Conservation (phyloP, 2,888 invertebrate genomes). For the Poecilus cupreus region DNA sequence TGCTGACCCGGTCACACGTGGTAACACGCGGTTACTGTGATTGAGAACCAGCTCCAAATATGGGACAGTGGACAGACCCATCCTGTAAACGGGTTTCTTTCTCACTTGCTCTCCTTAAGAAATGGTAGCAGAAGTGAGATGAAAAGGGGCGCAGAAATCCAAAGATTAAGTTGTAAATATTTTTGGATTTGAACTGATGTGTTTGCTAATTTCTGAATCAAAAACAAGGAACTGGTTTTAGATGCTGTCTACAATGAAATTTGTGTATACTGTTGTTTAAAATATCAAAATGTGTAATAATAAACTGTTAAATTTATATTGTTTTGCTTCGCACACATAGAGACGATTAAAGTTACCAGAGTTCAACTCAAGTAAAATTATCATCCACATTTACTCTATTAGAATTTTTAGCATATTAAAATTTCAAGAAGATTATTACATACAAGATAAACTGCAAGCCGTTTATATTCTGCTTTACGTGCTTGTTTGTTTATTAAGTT, state of each 20-base stretch:
- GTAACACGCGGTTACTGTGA: constrained; percentile 8
- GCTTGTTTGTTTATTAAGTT: constrained; percentile 27
- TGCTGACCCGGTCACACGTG: constrained; percentile 33
- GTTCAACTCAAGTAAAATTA: too few species aligned
- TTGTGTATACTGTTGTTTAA: too few species aligned
- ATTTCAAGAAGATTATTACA: constrained; percentile 11
- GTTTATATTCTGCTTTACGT: constrained; percentile 13
- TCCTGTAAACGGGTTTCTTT: not conserved
- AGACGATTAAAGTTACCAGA: not conserved
- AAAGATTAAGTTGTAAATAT: not conserved
- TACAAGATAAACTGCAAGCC: not conserved
- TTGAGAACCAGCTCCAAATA: constrained; percentile 33
- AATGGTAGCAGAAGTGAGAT: not conserved
- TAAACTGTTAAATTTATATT: constrained; percentile 8
- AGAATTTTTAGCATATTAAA: constrained; percentile 17
- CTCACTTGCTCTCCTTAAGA: not conserved
- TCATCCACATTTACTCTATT: constrained; percentile 18
- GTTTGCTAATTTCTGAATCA: not conserved
- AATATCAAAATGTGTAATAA: too few species aligned
- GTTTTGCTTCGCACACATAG: not conserved
- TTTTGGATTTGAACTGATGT: not conserved
- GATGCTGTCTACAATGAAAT: too few species aligned
- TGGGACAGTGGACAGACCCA: constrained; percentile 10
- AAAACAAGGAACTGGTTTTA: too few species aligned
- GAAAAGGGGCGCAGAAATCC: not conserved